These are phyloP conservation scores for Elanoides forficatus DNA, from an alignment of 2,113 vertebrate species.

Conservation along the genomic window DNA sequence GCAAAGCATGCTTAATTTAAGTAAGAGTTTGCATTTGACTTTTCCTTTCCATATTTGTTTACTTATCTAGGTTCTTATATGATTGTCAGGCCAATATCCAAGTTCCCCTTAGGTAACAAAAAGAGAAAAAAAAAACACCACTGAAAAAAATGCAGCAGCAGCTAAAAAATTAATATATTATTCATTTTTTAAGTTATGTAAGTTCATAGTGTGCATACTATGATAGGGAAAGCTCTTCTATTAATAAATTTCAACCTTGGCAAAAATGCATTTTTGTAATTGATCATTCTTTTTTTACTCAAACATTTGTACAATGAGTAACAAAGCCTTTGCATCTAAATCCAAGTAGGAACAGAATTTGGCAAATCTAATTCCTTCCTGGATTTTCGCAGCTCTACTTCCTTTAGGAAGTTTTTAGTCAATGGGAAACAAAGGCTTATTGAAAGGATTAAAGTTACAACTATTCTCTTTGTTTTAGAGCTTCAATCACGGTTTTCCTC, in stretches of 20 bases:
- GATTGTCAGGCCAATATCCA: not conserved
- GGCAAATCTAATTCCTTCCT: slow-evolving; percentile 78
- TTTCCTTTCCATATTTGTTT: slow-evolving; percentile 13
- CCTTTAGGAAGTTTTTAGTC: slow-evolving; percentile 86
- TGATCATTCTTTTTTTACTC: slow-evolving; percentile 1
- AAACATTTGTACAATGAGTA: slow-evolving; percentile 17
- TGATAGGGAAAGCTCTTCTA: slow-evolving; percentile 6
- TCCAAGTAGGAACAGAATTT: slow-evolving; percentile 56
- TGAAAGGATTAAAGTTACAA: slow-evolving; percentile 80
- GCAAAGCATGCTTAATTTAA: slow-evolving; percentile 5
- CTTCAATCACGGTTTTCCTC: slow-evolving; percentile 77
- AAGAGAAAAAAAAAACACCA: not conserved
- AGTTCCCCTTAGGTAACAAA: not conserved
- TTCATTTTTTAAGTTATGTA: not conserved
- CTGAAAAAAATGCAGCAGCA: not conserved
- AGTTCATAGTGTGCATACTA: not conserved
- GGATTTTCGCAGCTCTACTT: slow-evolving; percentile 79
- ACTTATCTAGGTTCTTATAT: not conserved
- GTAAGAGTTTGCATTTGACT: slow-evolving; percentile 8
- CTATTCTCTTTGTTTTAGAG: slow-evolving; percentile 76
- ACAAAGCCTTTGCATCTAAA: slow-evolving; percentile 58
- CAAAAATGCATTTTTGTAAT: slow-evolving; percentile 7
- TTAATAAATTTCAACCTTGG: slow-evolving; percentile 29
- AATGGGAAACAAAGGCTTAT: slow-evolving; percentile 89
- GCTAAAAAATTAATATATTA: not conserved